phyloP scores from a whole-genome alignment of 2,888 invertebrate species.

The Drosophila koepferae region DNA sequence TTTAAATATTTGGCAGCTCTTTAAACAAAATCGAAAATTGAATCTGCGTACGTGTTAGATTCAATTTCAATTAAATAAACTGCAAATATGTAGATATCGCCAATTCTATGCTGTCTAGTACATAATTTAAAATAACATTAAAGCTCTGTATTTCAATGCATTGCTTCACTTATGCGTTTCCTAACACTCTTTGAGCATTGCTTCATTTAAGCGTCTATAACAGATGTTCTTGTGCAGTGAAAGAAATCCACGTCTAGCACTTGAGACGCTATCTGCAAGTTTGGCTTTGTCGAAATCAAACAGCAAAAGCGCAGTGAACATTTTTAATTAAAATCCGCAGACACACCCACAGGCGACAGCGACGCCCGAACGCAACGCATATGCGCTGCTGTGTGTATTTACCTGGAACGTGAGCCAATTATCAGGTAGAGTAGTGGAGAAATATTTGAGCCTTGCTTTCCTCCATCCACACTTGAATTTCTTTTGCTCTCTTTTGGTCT shows the following conservation, averaged over 20 bases:
- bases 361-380: constrained; percentile 49
- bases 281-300: constrained; percentile 61
- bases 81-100: neutral
- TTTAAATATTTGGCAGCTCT: no score
- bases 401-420: constrained; percentile 81
- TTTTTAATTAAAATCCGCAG: constrained; percentile 66
- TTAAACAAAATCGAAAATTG: neutral
- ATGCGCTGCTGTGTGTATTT: constrained; percentile 66
- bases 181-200: neutral
- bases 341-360: constrained; percentile 29
- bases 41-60: no score
- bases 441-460: constrained; percentile 28
- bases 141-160: neutral
- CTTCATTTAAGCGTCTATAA: neutral
- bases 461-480: constrained; percentile 35
- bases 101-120: neutral
- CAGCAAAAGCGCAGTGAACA: constrained; percentile 42
- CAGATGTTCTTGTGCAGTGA: neutral
- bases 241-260: constrained; percentile 20
- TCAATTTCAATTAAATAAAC: neutral
- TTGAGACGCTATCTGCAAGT: constrained; percentile 53
- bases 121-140: neutral
- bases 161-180: neutral
- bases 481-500: constrained; percentile 2
- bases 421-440: constrained; percentile 47